Conservation (phyloP, 2,113 vertebrate species). For the Xiphophorus hellerii region DNA sequence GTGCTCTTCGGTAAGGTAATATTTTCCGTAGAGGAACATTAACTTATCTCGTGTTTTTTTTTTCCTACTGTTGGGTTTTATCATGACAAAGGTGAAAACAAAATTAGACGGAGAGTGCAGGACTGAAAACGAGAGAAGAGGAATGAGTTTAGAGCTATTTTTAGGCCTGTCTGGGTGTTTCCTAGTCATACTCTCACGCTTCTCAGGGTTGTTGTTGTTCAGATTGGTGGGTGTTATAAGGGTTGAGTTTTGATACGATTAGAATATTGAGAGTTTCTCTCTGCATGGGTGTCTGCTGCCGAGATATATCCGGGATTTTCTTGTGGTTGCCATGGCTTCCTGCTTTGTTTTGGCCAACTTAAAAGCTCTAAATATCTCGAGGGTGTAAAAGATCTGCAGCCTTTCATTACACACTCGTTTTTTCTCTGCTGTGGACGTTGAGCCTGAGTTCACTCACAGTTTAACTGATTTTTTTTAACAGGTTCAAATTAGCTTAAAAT, state of each 20-base stretch:
- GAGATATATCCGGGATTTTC: constrained; percentile 51
- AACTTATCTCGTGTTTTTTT: constrained; percentile 28
- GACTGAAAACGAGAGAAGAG: constrained; percentile 61
- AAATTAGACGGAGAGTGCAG: constrained; percentile 11
- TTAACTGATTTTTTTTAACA: constrained; percentile 8
- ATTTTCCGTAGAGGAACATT: constrained; percentile 59
- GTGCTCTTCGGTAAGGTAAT: constrained; percentile 38
- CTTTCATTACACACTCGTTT: constrained; percentile 24
- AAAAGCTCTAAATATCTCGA: constrained; percentile 50
- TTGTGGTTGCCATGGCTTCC: constrained; percentile 64
- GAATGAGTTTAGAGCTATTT: constrained; percentile 64
- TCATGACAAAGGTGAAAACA: constrained; percentile 37
- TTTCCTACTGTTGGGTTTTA: constrained; percentile 41
- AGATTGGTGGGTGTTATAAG: constrained; percentile 64
- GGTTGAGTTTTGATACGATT: constrained; percentile 59
- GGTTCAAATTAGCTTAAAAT: constrained; percentile 3
- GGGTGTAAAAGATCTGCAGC: constrained; percentile 32
- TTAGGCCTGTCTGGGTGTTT: constrained; percentile 68
- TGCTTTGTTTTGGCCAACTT: constrained; percentile 60
- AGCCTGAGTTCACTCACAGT: constrained; percentile 47
- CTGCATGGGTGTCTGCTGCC: constrained; percentile 8
- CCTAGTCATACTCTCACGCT: constrained; percentile 60
- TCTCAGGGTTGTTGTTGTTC: constrained; percentile 63
- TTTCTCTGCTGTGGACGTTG: constrained; percentile 10
- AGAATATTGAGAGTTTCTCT: constrained; percentile 30